Conservation (phyloP, 2,797 vertebrate genomes). For the Xyrichtys novacula region DNA sequence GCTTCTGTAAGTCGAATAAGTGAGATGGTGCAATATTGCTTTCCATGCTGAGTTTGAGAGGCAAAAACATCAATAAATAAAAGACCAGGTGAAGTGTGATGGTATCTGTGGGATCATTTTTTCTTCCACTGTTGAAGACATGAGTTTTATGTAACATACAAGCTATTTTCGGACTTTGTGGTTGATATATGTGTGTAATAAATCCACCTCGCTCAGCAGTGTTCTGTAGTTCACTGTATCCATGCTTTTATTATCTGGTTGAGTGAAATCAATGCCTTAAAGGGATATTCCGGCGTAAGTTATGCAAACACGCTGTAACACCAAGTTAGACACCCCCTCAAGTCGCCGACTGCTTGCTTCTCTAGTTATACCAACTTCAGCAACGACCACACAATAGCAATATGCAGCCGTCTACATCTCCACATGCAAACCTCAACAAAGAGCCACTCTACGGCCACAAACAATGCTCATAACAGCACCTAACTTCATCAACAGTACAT, state of each 20-base stretch:
- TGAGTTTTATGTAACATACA: constrained; percentile 14
- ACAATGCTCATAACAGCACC: no score
- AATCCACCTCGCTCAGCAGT: not conserved
- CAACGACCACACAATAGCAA: no score
- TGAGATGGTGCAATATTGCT: constrained; percentile 48
- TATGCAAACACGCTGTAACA: no score
- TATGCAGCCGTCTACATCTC: no score
- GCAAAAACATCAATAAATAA: constrained; percentile 22
- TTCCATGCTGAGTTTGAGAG: constrained; percentile 34
- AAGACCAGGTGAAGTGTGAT: not conserved
- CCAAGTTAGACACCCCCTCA: no score
- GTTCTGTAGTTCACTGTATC: constrained; percentile 9
- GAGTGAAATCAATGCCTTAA: no score
- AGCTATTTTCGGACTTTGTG: not conserved
- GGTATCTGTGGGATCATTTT: constrained; percentile 8
- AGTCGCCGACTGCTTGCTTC: no score
- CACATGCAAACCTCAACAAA: no score
- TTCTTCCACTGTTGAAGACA: constrained; percentile 3
- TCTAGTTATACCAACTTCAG: no score
- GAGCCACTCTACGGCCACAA: no score
- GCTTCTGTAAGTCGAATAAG: constrained; percentile 12
- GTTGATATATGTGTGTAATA: not conserved
- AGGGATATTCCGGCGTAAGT: no score
- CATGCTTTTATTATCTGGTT: not conserved
- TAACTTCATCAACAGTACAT: no score